Evolutionary conservation across 1,140 invertebrate species (phyloP).

Genomic region (Eueides isabella): DNA sequence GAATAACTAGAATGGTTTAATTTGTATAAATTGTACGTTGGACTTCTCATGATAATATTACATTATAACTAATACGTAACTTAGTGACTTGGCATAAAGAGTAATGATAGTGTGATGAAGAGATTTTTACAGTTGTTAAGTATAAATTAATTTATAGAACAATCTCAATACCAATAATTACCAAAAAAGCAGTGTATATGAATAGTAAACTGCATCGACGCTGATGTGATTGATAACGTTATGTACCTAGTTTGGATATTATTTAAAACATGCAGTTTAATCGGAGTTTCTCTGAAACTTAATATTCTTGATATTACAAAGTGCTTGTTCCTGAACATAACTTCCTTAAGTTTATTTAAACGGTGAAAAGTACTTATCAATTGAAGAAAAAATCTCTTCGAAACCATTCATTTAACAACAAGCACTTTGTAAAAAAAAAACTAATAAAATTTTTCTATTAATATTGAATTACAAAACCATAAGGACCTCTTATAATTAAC

Average conservation of each 20-base stretch:
- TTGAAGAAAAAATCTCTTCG: conserved; percentile 31
- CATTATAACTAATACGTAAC: conserved; percentile 81
- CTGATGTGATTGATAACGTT: conserved; percentile 65
- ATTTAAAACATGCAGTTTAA: conserved; percentile 39
- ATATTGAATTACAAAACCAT: conserved; percentile 79
- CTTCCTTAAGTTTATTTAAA: neutral
- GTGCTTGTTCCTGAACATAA: conserved; percentile 53
- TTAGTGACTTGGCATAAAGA: conserved; percentile 80
- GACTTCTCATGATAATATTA: conserved; percentile 81
- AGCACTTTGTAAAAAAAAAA: conserved; percentile 60
- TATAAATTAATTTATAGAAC: conserved; percentile 82
- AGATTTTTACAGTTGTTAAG: conserved; percentile 83
- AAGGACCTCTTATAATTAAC: conserved; percentile 83
- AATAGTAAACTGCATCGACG: conserved; percentile 69
- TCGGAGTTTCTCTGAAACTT: conserved; percentile 48
- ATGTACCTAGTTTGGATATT: conserved; percentile 44
- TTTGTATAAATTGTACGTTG: conserved; percentile 82
- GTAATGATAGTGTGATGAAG: conserved; percentile 80
- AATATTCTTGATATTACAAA: conserved; percentile 51
- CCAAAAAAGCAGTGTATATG: conserved; percentile 81
- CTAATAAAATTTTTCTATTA: conserved; percentile 46
- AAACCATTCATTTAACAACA: conserved; percentile 41
- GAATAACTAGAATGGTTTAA: conserved; percentile 77
- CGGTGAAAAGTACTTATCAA: conserved; percentile 29
- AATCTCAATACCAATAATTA: conserved; percentile 83